These are phyloP conservation scores for Bubo scandiacus DNA, from an alignment of 2,113 vertebrate species.

Conservation along the genomic window DNA sequence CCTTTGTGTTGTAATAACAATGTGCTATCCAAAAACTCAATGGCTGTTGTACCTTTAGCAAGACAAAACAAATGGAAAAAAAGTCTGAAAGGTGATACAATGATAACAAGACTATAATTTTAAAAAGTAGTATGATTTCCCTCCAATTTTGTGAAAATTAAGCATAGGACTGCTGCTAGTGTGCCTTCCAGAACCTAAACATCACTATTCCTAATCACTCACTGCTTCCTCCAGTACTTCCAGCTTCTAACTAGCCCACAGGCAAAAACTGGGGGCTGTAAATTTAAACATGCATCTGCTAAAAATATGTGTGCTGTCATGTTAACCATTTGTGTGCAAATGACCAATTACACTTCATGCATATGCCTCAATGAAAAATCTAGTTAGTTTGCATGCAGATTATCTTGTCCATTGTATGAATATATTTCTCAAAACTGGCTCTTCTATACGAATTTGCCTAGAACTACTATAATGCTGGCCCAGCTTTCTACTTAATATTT, in stretches of 20 bases:
- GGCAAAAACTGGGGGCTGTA: background rate
- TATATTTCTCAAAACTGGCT: background rate
- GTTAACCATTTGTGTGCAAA: background rate
- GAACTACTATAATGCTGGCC: background rate
- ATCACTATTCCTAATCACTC: background rate
- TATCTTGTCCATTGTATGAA: background rate
- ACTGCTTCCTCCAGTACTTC: background rate
- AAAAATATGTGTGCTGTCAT: background rate
- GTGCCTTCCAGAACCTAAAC: background rate
- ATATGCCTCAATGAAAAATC: background rate
- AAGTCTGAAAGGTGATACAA: background rate
- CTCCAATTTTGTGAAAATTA: background rate
- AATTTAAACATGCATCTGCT: background rate
- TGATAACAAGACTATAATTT: background rate
- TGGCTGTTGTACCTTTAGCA: background rate
- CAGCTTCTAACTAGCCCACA: background rate
- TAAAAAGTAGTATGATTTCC: background rate
- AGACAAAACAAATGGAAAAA: background rate
- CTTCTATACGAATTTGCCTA: background rate
- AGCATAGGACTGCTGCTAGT: background rate
- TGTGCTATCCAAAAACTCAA: background rate
- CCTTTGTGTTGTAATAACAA: background rate
- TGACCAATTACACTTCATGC: background rate
- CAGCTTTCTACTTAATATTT: background rate
- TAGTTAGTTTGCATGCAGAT: background rate